Percentiles rank a stretch among this genome's conserved stretches.
phyloP scores from a whole-genome alignment of 1,140 invertebrate genomes.

The Oryctes rhinoceros region DNA sequence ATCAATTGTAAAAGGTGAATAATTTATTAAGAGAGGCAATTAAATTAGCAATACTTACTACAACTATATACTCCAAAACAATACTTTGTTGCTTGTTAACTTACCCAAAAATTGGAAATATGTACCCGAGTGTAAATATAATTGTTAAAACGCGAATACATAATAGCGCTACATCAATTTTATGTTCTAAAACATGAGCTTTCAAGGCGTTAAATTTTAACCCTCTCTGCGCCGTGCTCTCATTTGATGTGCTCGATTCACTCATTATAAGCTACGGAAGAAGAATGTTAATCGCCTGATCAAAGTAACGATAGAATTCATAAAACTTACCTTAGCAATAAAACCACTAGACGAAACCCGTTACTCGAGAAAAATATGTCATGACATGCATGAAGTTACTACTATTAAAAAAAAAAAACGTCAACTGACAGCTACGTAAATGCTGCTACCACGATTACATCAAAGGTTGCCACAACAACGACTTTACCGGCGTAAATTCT shows the following conservation, averaged over 20 bases:
- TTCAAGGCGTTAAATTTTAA: conserved; percentile 69
- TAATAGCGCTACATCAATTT: conserved; percentile 87
- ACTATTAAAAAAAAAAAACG: background rate
- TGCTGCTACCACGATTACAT: background rate
- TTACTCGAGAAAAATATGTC: conserved; percentile 24
- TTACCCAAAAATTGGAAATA: conserved; percentile 91
- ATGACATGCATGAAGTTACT: background rate
- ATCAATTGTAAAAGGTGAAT: background rate
- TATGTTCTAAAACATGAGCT: conserved; percentile 79
- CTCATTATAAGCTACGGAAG: conserved; percentile 41
- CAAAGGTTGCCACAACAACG: background rate
- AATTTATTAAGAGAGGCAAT: background rate
- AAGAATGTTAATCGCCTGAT: background rate
- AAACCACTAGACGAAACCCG: background rate
- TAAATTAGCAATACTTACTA: conserved; percentile 25
- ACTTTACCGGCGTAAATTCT: too few relatives aligned
- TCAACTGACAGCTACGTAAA: background rate
- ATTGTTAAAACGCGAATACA: conserved; percentile 82
- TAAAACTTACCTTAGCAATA: background rate
- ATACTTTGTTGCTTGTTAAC: conserved; percentile 47
- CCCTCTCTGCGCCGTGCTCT: conserved; percentile 42
- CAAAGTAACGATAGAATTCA: background rate
- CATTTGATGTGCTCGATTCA: conserved; percentile 42
- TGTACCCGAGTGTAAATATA: conserved; percentile 82
- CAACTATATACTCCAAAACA: background rate